Percentiles rank a stretch among this genome's conserved stretches.
Conservation (phyloP, 2,888 invertebrate genomes). For the Dexiosoma caninum region DNA sequence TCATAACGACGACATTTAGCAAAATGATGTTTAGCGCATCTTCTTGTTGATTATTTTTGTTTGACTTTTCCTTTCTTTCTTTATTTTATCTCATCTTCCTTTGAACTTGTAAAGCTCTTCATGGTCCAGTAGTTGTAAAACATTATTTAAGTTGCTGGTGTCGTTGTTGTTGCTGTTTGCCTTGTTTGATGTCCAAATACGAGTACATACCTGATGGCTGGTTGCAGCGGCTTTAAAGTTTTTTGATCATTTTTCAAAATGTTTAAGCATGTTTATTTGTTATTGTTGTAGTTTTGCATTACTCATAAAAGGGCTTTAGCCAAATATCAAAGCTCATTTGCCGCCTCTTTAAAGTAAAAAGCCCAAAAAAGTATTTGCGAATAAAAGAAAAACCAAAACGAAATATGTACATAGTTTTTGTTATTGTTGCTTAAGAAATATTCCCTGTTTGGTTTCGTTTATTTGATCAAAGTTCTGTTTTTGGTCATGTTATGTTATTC, state of each 20-base stretch:
- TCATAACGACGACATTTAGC: conserved; percentile 54
- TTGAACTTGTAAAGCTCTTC: conserved; percentile 39
- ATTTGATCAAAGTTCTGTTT: conserved; percentile 52
- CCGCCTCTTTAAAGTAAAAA: conserved; percentile 40
- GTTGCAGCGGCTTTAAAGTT: conserved; percentile 62
- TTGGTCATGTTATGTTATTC: conserved; percentile 62
- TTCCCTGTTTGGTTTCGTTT: conserved; percentile 53
- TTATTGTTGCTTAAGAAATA: too few species aligned
- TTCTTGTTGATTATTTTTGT: conserved; percentile 8
- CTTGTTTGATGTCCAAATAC: conserved; percentile 56
- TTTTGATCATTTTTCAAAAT: conserved; percentile 65
- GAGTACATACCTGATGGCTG: conserved; percentile 13
- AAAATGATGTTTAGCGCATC: conserved; percentile 59
- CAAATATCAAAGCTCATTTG: conserved; percentile 59
- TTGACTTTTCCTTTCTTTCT: neutral
- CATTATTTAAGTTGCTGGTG: conserved; percentile 44
- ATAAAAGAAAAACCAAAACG: neutral
- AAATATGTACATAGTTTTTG: too few species aligned
- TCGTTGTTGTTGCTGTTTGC: conserved; percentile 26
- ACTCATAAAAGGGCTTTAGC: conserved; percentile 60
- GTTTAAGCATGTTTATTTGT: conserved; percentile 54
- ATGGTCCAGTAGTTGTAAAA: conserved; percentile 63
- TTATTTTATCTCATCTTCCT: neutral
- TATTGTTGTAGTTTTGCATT: conserved; percentile 56
- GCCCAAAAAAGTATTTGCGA: conserved; percentile 4